Base-by-base conservation (phyloP, 2,888 invertebrate species). In the Endotricha flammealis region DNA sequence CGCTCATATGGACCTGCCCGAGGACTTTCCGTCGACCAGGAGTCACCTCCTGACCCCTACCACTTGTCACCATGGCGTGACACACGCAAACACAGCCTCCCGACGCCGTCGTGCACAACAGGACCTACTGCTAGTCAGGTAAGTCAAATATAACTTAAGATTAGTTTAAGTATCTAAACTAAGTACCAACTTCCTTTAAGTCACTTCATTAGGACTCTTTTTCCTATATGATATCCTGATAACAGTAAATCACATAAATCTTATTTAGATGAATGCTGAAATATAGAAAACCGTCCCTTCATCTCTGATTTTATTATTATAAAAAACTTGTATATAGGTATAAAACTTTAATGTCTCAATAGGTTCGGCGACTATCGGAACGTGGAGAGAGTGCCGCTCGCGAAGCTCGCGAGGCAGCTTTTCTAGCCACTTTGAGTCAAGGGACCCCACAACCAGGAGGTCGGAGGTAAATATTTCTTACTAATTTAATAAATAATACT, bases 91-190 rank as follows among this genome's bases (percentile, higher is more conserved):
- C 93, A 94, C 59, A 95, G 95, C 12, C 78, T 95, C 53, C 95
- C 95, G 1, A 94, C 95, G 0, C 95, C 95, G 1, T 92, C 93
- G 51, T 95, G 95, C 57, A 93, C 93, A 13, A 91, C 93, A 38
- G 95, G 95, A 32, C 95, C 95, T 39, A 95, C 95, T 27, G 95
- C 95, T 24, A 94, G 94, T 51, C 95, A 95, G 89, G 95, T 95
- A 41, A 82, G 92, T 41, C 12, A 2, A 20, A 2, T n/a, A n/a
- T n/a, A n/a, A n/a, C n/a, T n/a, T n/a, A n/a, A n/a, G n/a, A n/a
- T n/a, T n/a, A n/a, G n/a, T n/a, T n/a, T n/a, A n/a, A n/a, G n/a
- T n/a, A n/a, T n/a, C n/a, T n/a, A n/a, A n/a, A n/a, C n/a, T n/a
- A n/a, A n/a, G n/a, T n/a, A n/a, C n/a, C n/a, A n/a, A n/a, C n/a